Evolutionary conservation across 2,888 invertebrate genomes (phyloP), one percentile per base, ranked within the genome.

Genomic region (Agrochola circellaris): DNA sequence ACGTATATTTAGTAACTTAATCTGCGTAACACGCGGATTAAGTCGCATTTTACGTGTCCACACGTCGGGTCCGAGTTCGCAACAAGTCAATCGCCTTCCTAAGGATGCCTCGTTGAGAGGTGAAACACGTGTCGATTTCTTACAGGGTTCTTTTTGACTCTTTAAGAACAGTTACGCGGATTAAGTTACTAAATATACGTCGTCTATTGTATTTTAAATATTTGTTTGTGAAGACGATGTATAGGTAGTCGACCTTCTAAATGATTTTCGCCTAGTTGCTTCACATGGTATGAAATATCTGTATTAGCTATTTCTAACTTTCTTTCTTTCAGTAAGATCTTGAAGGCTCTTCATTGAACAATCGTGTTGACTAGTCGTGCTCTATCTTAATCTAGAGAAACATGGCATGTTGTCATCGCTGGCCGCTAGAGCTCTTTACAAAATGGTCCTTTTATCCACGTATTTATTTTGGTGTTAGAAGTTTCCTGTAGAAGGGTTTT

Each of bases 371-470:
- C 56, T 34, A 42, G 30, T 60, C 73, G 73, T 84, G 73, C n/a
- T 66, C 56, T 70, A 84, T 84, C 81, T 84, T 65, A 56, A 84
- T 79, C 84, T 72, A 34, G n/a, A 1, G 30, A 54, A 48, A 54
- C 84, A 78, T 34, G 34, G 23, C 23, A 11, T 83, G 34, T 58
- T 51, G 58, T 76, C 60, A 76, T 82, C 13, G 42, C n/a, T 64
- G 23, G 26, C 23, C 15, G 2, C 48, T 66, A 42, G 23, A 58
- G 20, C 15, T 26, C 5, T 78, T 60, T 30, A 67, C 1, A 7
- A 11, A 73, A 34, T 62, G 34, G 26, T 61, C 15, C 5, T 72
- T 65, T 34, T 38, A 48, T 30, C 38, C 38, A 20, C n/a, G 23
- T 26, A 42, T 66, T 70, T 70, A 69, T 34, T 45, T 34, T 23